Evolutionary conservation across 2,888 invertebrate species (phyloP).

Genomic region (Cephus nigrinus): DNA sequence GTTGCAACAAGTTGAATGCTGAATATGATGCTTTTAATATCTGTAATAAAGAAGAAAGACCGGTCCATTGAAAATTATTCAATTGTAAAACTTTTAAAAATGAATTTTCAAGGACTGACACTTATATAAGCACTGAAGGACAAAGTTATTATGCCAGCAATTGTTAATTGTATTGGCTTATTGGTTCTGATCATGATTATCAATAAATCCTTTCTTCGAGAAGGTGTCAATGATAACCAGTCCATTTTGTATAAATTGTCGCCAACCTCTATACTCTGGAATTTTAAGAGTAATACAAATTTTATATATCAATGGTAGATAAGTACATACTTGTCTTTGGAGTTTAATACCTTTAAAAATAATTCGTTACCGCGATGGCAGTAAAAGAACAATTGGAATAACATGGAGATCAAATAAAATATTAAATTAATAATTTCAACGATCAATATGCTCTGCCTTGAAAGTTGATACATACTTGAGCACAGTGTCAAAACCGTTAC

Average conservation of each 20-base stretch:
- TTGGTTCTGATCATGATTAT: constrained; percentile 32
- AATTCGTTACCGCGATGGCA: constrained; percentile 40
- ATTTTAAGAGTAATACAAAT: not conserved
- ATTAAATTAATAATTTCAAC: constrained; percentile 17
- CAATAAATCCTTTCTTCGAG: constrained; percentile 28
- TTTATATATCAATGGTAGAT: too few species aligned
- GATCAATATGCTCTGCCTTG: constrained; percentile 11
- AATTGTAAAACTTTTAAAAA: not conserved
- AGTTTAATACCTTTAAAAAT: constrained; percentile 24
- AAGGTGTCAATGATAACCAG: constrained; percentile 25
- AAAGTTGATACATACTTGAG: constrained; percentile 29
- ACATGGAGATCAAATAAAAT: constrained; percentile 25
- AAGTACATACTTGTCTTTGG: too few species aligned
- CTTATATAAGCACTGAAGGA: constrained; percentile 34
- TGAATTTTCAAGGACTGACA: constrained; percentile 28
- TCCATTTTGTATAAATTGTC: constrained; percentile 39
- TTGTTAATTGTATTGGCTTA: constrained; percentile 33
- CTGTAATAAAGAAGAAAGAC: constrained; percentile 16
- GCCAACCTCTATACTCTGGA: constrained; percentile 33
- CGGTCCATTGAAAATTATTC: not conserved
- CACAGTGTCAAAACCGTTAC: constrained; percentile 27
- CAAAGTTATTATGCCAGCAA: constrained; percentile 32
- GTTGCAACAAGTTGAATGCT: constrained; percentile 31
- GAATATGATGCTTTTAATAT: constrained; percentile 36
- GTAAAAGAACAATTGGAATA: constrained; percentile 32